phyloP scores from a whole-genome alignment of 2,797 vertebrate species.

The Chrysocyon brachyurus region DNA sequence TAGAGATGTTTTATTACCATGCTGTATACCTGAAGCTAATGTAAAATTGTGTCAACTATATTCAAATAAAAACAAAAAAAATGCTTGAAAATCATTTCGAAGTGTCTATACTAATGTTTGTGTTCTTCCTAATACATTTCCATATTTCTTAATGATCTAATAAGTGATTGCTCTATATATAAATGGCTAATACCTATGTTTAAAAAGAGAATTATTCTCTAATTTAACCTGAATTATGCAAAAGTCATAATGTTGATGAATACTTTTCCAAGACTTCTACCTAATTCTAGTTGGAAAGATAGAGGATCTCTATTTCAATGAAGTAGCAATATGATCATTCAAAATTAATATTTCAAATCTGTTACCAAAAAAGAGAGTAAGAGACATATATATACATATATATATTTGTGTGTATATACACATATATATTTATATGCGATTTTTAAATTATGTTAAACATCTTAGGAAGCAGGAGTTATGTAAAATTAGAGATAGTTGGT shows the following conservation, averaged over 20 bases:
- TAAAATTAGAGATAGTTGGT: neutral
- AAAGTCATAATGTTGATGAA: constrained; percentile 5
- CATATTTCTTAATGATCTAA: neutral
- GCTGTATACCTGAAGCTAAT: neutral
- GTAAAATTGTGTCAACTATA: neutral
- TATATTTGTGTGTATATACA: neutral
- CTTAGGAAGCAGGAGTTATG: neutral
- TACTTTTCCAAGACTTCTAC: neutral
- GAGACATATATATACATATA: neutral
- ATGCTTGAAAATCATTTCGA: neutral
- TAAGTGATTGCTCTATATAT: neutral
- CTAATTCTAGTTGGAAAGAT: neutral
- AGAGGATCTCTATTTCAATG: neutral
- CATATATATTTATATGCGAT: neutral
- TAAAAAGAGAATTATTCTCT: neutral
- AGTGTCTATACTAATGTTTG: neutral
- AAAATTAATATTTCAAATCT: constrained; percentile 58
- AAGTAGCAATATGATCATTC: neutral
- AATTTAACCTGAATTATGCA: constrained; percentile 9
- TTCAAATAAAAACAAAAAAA: neutral
- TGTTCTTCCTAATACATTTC: neutral
- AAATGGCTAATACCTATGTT: neutral
- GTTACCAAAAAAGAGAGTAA: neutral
- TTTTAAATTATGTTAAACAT: neutral
- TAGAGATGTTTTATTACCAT: neutral